phyloP scores from a whole-genome alignment of 2,888 invertebrate genomes.

The Candidula unifasciata region DNA sequence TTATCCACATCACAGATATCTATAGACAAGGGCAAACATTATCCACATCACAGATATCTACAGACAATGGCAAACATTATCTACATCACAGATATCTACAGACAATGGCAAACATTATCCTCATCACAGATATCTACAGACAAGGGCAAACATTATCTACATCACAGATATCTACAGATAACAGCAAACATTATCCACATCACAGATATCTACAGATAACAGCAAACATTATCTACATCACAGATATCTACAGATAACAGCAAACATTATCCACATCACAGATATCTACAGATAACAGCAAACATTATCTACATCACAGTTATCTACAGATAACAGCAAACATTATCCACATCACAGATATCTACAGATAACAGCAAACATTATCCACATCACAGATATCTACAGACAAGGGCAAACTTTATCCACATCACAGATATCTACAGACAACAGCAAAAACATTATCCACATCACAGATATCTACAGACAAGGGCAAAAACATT shows the following conservation, averaged over 20 bases:
- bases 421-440: constrained; percentile 71
- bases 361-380: constrained; percentile 57
- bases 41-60: constrained; percentile 71
- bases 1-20: constrained; percentile 70
- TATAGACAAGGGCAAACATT: constrained; percentile 50
- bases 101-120: background rate
- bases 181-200: constrained; percentile 62
- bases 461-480: constrained; percentile 71
- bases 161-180: constrained; percentile 65
- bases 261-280: constrained; percentile 66
- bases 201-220: constrained; percentile 62
- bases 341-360: constrained; percentile 69
- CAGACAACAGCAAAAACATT: constrained; percentile 17
- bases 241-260: constrained; percentile 60
- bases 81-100: constrained; percentile 69
- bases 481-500: constrained; percentile 11
- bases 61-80: constrained; percentile 14
- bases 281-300: constrained; percentile 60
- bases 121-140: constrained; percentile 67
- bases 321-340: constrained; percentile 57
- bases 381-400: constrained; percentile 70
- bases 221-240: no score
- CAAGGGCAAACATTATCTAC: no score
- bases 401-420: constrained; percentile 50
- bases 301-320: no score